Conservation (phyloP, 2,888 invertebrate genomes). For the Pyrrhia umbra region DNA sequence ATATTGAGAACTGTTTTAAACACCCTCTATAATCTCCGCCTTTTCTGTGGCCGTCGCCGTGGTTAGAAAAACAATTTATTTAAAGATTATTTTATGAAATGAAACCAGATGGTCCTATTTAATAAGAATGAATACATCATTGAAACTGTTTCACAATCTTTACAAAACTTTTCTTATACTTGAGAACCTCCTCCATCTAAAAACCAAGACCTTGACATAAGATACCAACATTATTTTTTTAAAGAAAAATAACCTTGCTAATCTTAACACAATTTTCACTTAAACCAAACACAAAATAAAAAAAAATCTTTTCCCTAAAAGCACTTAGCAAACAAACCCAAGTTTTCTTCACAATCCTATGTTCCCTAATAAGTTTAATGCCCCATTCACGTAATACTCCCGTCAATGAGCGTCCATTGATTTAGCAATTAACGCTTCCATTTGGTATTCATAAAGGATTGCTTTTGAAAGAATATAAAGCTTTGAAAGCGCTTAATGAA, state of each 20-base stretch:
- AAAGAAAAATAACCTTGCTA: background rate
- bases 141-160: too few species aligned
- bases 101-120: too few species aligned
- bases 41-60: too few species aligned
- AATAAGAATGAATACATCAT: too few species aligned
- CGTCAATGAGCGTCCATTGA: slow-evolving; percentile 47
- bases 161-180: too few species aligned
- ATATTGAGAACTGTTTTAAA: too few species aligned
- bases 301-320: background rate
- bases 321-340: slow-evolving; percentile 16
- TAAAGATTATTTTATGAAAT: too few species aligned
- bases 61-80: too few species aligned
- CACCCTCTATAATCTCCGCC: too few species aligned
- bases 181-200: too few species aligned
- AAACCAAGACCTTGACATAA: background rate
- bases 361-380: slow-evolving; percentile 52
- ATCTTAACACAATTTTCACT: background rate
- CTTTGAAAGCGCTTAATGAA: slow-evolving; percentile 57
- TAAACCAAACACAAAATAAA: background rate
- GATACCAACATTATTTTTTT: too few species aligned
- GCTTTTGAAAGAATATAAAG: slow-evolving; percentile 52
- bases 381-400: slow-evolving; percentile 35
- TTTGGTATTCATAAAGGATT: slow-evolving; percentile 54
- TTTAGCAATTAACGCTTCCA: slow-evolving; percentile 54
- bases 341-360: slow-evolving; percentile 23